phyloP scores from a whole-genome alignment of 2,113 vertebrate species.

The Ariopsis seemanni region DNA sequence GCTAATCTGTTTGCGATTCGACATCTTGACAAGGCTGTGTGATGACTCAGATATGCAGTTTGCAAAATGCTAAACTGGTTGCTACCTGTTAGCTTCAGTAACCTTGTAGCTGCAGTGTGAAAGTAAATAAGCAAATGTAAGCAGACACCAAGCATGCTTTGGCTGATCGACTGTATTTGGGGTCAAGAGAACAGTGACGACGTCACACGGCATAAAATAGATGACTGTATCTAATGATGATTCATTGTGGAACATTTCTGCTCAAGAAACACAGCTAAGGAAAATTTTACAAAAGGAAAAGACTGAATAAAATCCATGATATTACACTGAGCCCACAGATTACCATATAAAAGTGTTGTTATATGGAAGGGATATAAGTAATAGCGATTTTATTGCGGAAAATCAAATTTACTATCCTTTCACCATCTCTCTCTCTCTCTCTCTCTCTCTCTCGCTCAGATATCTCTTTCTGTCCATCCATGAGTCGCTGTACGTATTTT shows the following conservation, averaged over 20 bases:
- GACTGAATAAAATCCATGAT: slow-evolving; percentile 4
- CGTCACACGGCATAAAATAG: neutral
- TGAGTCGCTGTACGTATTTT: neutral
- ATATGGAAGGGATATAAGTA: slow-evolving; percentile 35
- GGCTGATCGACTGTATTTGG: neutral
- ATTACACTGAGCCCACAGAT: slow-evolving; percentile 5
- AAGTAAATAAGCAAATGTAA: neutral
- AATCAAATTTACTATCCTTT: slow-evolving; percentile 39
- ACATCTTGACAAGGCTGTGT: neutral
- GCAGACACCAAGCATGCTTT: neutral
- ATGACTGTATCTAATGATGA: neutral
- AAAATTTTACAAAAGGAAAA: neutral
- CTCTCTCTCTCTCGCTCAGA: slow-evolving; percentile 4
- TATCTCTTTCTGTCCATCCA: slow-evolving; percentile 1
- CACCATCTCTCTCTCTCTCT: slow-evolving; percentile 1
- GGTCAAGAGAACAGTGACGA: neutral
- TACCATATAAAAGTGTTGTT: slow-evolving; percentile 15
- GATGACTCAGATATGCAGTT: neutral
- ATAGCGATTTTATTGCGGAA: slow-evolving; percentile 33
- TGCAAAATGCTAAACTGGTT: neutral
- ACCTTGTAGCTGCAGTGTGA: neutral
- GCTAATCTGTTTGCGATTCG: neutral
- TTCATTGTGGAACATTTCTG: neutral
- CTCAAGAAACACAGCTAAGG: neutral
- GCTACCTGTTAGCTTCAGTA: neutral